Conservation (phyloP, 1,140 invertebrate species). For the Drosophila tsacasi region DNA sequence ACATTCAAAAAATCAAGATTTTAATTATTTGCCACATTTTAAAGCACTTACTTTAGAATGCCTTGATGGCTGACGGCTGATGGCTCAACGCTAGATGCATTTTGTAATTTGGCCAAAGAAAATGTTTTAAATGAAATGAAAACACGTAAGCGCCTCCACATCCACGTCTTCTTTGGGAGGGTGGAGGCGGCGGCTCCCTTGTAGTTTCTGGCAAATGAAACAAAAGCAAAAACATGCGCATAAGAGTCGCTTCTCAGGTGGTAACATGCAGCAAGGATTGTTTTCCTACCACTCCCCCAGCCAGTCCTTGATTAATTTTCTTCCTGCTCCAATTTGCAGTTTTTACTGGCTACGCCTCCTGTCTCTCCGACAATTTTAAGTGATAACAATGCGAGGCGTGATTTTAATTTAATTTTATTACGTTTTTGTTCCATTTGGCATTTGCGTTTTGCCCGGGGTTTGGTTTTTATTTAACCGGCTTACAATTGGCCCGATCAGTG, state of each 20-base stretch:
- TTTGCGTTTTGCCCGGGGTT: background rate
- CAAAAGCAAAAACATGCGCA: conserved; percentile 62
- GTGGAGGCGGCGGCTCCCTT: conserved; percentile 8
- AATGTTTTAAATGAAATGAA: conserved; percentile 83
- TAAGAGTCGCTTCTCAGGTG: conserved; percentile 41
- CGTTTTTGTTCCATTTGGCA: conserved; percentile 6
- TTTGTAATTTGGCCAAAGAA: conserved; percentile 77
- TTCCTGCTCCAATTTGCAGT: conserved; percentile 1
- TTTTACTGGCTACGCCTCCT: background rate
- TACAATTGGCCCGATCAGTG: conserved; percentile 45
- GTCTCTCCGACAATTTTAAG: conserved; percentile 26
- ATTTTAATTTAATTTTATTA: conserved; percentile 40
- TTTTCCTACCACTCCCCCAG: conserved; percentile 22
- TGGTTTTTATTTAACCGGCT: conserved; percentile 49
- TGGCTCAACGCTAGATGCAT: conserved; percentile 28
- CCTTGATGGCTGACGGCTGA: conserved; percentile 4
- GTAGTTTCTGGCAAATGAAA: conserved; percentile 80
- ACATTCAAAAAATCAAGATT: background rate
- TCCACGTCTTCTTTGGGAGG: background rate
- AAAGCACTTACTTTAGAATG: background rate
- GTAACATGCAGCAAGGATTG: conserved; percentile 30
- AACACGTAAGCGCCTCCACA: conserved; percentile 51
- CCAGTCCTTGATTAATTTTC: conserved; percentile 27
- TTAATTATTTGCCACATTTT: background rate
- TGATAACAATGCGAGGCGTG: conserved; percentile 8